Evolutionary conservation across 2,797 vertebrate species (phyloP).

Genomic region (Loriculus beryllinus): DNA sequence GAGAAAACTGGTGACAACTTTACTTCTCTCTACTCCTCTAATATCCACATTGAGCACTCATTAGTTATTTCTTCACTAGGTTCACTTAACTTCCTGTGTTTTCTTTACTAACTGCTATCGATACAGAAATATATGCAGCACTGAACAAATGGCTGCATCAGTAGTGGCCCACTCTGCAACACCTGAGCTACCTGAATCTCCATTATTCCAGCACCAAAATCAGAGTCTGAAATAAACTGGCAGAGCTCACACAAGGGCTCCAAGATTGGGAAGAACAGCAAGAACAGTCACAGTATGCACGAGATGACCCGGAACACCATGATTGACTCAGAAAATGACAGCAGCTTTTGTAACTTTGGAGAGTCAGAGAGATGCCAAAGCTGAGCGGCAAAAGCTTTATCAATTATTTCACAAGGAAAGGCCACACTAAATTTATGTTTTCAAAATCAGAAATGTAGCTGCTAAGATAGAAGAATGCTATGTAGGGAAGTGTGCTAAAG

Average conservation of each 20-base stretch:
- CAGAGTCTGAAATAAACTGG: background rate
- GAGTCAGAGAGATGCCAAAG: background rate
- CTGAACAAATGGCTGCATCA: background rate
- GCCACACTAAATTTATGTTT: accelerated
- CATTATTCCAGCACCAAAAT: background rate
- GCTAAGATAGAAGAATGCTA: background rate
- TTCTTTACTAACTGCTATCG: background rate
- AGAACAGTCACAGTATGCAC: background rate
- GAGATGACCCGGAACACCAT: background rate
- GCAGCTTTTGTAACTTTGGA: background rate
- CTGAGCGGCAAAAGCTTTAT: background rate
- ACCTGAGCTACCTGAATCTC: background rate
- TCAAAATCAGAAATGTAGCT: background rate
- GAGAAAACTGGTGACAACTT: background rate
- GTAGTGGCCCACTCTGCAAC: background rate
- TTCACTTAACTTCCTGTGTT: background rate
- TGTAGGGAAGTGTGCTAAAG: background rate
- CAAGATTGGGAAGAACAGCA: accelerated
- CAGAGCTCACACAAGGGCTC: background rate
- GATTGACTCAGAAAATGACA: background rate
- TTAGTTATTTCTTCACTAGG: background rate
- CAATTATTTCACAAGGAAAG: background rate
- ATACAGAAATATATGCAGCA: background rate
- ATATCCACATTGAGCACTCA: background rate
- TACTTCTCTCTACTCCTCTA: background rate